Percentiles rank a stretch among this genome's conserved stretches.
phyloP scores from a whole-genome alignment of 2,888 invertebrate genomes.

The Azorinus chamasolen region DNA sequence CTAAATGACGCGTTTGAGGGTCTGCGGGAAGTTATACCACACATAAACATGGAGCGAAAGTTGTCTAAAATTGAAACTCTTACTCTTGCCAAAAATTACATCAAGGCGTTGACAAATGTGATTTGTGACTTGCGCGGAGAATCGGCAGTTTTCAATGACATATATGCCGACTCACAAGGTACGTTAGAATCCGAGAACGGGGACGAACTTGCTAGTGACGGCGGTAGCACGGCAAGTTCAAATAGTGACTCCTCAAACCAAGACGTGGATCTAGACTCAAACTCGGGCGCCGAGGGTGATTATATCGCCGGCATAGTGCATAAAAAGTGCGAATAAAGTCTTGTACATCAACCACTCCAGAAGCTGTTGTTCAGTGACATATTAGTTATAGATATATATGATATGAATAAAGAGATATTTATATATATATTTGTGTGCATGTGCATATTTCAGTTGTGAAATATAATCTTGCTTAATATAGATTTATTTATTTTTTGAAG shows the following conservation, averaged over 20 bases:
- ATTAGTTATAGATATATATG: too few relatives aligned
- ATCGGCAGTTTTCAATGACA: constrained; percentile 89
- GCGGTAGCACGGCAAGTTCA: constrained; percentile 54
- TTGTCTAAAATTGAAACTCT: constrained; percentile 95
- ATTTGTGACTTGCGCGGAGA: constrained; percentile 93
- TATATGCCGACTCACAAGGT: constrained; percentile 32
- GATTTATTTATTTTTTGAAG: constrained; percentile 40
- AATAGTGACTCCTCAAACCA: constrained; percentile 51
- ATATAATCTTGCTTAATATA: not conserved
- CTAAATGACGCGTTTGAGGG: constrained; percentile 97
- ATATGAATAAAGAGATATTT: too few relatives aligned
- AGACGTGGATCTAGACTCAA: constrained; percentile 59
- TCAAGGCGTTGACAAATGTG: constrained; percentile 95
- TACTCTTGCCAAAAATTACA: constrained; percentile 95
- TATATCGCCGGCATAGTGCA: too few relatives aligned
- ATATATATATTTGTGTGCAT: too few relatives aligned
- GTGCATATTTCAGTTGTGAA: too few relatives aligned
- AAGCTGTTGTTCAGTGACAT: too few relatives aligned
- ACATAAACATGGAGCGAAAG: constrained; percentile 93
- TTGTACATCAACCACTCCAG: too few relatives aligned
- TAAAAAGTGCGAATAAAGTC: too few relatives aligned
- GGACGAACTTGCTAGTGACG: constrained; percentile 17
- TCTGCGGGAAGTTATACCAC: constrained; percentile 94
- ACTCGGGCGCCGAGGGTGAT: constrained; percentile 60
- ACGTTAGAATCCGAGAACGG: constrained; percentile 13